These are phyloP conservation scores for Stenotaenia linearis DNA, from an alignment of 2,888 invertebrate species.

Conservation along the genomic window DNA sequence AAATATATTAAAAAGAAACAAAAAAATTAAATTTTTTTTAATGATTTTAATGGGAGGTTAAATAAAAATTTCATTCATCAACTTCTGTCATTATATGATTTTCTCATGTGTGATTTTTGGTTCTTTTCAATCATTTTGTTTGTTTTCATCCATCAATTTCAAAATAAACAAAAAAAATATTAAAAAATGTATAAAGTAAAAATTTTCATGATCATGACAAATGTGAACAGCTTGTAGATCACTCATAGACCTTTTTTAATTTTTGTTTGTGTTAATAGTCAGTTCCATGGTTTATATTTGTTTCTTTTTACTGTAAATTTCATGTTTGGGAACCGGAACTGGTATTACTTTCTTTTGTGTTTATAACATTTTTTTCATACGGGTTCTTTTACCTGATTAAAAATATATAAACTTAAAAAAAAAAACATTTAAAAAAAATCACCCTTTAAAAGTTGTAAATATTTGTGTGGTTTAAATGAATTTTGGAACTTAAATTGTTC, in stretches of 20 bases:
- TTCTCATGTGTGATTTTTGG: not conserved
- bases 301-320: not conserved
- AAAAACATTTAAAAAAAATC: not conserved
- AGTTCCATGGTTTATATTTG: not conserved
- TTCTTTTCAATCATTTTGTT: not conserved
- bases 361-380: not conserved
- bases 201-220: not conserved
- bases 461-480: slow-evolving; percentile 27
- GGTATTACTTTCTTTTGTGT: not conserved
- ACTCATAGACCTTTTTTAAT: not conserved
- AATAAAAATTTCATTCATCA: not conserved
- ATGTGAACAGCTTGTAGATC: slow-evolving; percentile 20
- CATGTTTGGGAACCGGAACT: not conserved
- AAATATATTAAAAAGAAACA: not conserved
- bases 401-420: not conserved
- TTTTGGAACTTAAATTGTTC: not conserved
- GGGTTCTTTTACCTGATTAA: not conserved
- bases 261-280: not conserved
- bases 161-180: not conserved
- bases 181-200: not conserved
- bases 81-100: no score
- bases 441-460: slow-evolving; percentile 28
- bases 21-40: not conserved
- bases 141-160: not conserved
- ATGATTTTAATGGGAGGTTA: not conserved